Evolutionary conservation across 2,113 vertebrate species (phyloP).

Genomic region (Geococcyx californianus): DNA sequence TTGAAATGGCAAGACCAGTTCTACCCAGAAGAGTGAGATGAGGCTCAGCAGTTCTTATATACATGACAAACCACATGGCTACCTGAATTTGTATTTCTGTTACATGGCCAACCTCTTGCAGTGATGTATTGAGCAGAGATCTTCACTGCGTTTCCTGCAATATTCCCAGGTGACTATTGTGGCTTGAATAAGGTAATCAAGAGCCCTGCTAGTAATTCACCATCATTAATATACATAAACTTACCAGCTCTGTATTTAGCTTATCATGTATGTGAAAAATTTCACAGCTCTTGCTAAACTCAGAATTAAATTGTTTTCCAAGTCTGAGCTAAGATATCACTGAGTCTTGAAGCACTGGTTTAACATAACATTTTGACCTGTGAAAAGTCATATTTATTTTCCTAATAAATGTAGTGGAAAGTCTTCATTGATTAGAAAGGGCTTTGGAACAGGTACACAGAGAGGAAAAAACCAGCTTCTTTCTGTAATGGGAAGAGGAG

Average conservation of each 20-base stretch:
- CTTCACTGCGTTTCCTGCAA: neutral
- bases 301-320: neutral
- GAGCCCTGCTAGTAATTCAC: neutral
- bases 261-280: accelerated
- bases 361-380: neutral
- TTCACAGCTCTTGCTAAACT: neutral
- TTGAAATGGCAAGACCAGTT: neutral
- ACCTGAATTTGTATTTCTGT: neutral
- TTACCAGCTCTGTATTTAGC: neutral
- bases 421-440: neutral
- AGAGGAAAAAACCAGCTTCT: neutral
- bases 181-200: conserved; percentile 3
- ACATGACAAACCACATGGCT: too few relatives aligned
- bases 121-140: neutral
- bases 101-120: neutral
- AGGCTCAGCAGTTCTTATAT: neutral
- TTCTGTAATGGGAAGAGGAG: neutral
- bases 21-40: neutral
- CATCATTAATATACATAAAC: neutral
- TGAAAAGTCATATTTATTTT: neutral
- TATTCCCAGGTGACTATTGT: neutral
- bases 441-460: neutral
- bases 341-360: neutral
- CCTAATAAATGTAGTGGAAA: neutral
- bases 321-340: neutral